Evolutionary conservation across 2,888 invertebrate species (phyloP), one percentile per base, ranked within the genome.

Genomic region (Eupithecia pulchellata): DNA sequence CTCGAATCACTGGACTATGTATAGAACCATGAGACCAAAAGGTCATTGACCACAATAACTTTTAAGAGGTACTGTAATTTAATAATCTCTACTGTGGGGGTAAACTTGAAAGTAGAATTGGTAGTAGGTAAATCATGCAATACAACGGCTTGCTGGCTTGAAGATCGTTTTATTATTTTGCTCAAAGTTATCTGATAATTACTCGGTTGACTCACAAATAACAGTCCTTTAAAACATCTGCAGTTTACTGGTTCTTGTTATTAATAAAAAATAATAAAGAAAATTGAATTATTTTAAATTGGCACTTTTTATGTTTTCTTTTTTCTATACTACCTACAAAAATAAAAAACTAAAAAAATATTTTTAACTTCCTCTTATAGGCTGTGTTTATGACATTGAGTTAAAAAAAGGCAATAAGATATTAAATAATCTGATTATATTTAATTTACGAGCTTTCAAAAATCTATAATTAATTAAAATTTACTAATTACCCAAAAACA

Each of bases 401-500:
- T 6, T n/a, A 42, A 42, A 42, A 6, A 47, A 20, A 47, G n/a
- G 20, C 20, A 20, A n/a, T 2, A 47, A 20, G 20, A 14, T 47
- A 9, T 3, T 47, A n/a, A 8, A 8, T 47, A 25, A 25, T 20
- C 25, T 52, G 52, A 47, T n/a, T 47, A 47, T 47, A n/a, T 20
- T 47, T n/a, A 4, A 25, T 4, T 25, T 13, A 25, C 25, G 4
- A 11, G 47, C 47, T 20, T 20, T 13, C 14, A 14, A n/a, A 20
- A 47, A 47, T 20, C 20, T n/a, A 42, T 42, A n/a, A 42, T 20
- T 20, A 20, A 2, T 67, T 64, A 39, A 67, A 60, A 34, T 29
- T 20, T 60, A 71, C 58, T 67, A 55, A 65, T 65, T 61, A 61
- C 34, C n/a, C n/a, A n/a, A n/a, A 55, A 61, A 36, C 57, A 30